Evolutionary conservation across 2,888 invertebrate species (phyloP).

Genomic region (Acleris laterana): DNA sequence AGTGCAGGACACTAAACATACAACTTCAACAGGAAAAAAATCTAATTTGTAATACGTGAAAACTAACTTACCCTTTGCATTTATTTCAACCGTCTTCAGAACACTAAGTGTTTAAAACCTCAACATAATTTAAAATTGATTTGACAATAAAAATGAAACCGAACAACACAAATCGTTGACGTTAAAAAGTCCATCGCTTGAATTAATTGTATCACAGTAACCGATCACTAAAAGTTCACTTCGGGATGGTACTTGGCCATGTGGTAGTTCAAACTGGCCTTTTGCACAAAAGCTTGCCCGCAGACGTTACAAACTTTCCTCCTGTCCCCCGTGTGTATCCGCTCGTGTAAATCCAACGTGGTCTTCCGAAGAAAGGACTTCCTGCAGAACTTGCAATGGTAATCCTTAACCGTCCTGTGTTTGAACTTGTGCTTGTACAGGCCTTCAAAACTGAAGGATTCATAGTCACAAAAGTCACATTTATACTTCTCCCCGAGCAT

Average conservation of each 20-base stretch:
- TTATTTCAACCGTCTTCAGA: too few relatives aligned
- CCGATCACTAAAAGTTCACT: conserved; percentile 58
- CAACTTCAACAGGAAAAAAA: too few relatives aligned
- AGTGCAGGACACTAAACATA: too few relatives aligned
- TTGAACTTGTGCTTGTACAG: conserved; percentile 71
- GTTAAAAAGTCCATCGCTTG: conserved; percentile 7
- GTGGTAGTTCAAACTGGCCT: conserved; percentile 74
- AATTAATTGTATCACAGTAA: conserved; percentile 11
- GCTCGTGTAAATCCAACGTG: conserved; percentile 62
- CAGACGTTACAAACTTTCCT: conserved; percentile 67
- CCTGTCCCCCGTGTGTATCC: conserved; percentile 71
- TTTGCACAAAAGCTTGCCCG: conserved; percentile 74
- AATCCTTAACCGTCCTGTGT: conserved; percentile 70
- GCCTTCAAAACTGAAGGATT: conserved; percentile 59
- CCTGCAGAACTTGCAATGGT: conserved; percentile 71
- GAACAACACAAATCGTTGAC: conserved; percentile 21
- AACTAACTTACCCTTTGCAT: too few relatives aligned
- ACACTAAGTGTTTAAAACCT: too few relatives aligned
- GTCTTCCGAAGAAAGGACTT: conserved; percentile 72
- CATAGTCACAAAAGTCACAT: conserved; percentile 68
- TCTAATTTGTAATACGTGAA: too few relatives aligned
- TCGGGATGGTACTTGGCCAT: conserved; percentile 75
- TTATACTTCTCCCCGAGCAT: conserved; percentile 68
- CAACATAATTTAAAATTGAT: not conserved
- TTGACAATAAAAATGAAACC: not conserved